Evolutionary conservation across 2,113 vertebrate species (phyloP).

Genomic region (Dermatemys mawii): DNA sequence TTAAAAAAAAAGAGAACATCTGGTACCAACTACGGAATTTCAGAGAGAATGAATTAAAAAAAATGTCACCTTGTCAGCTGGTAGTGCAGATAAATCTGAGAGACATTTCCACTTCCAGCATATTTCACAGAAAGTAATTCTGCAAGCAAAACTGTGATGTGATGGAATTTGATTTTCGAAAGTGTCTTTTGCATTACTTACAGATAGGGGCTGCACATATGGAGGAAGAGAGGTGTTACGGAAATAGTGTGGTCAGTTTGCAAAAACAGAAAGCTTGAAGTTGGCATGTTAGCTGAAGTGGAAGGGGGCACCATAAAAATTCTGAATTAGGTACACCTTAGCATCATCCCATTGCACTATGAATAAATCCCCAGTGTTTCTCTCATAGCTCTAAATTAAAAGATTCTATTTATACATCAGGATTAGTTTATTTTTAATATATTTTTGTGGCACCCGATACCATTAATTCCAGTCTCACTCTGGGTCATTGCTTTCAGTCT

Average conservation of each 20-base stretch:
- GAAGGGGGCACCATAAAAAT: not conserved
- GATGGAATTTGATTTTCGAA: constrained; percentile 10
- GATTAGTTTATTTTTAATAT: not conserved
- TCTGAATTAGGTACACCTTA: not conserved
- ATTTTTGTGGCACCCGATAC: not conserved
- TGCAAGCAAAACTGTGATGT: not conserved
- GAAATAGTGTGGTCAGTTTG: not conserved
- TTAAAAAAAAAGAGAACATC: not conserved
- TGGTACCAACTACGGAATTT: not conserved
- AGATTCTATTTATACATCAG: not conserved
- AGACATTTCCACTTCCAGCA: not conserved
- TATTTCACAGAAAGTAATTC: not conserved
- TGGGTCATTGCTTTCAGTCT: not conserved
- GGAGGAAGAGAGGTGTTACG: not conserved
- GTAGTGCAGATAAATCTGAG: not conserved
- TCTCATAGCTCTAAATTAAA: not conserved
- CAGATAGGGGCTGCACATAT: not conserved
- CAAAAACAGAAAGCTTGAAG: not conserved
- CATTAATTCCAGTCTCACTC: not conserved
- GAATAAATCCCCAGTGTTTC: not conserved
- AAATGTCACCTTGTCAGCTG: constrained; percentile 22
- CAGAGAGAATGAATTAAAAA: not conserved
- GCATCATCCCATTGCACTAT: not conserved
- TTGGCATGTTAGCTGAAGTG: not conserved
- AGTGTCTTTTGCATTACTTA: constrained; percentile 22